A percentile compares a stretch with the other conserved stretches of the same genome.
phyloP scores from a whole-genome alignment of 2,797 vertebrate species.

The Clarias pachynema region DNA sequence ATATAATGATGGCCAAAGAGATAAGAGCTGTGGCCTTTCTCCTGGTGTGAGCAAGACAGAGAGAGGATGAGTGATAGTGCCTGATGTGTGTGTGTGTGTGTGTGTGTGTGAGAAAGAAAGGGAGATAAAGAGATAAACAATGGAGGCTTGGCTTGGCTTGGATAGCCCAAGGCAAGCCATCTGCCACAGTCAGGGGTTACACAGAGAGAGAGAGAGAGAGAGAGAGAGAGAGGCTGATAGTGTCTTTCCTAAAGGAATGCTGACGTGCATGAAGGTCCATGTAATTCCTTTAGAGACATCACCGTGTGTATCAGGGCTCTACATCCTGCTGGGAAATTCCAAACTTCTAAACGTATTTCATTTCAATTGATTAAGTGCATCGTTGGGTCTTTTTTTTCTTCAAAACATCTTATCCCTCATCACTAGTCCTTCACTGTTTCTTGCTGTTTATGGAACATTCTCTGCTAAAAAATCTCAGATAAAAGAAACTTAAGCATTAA shows the following conservation, averaged over 20 bases:
- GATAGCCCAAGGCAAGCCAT: constrained; percentile 76
- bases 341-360: neutral
- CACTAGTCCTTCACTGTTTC: constrained; percentile 17
- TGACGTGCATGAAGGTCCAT: constrained; percentile 70
- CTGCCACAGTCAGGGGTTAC: constrained; percentile 67
- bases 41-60: constrained; percentile 35
- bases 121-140: constrained; percentile 70
- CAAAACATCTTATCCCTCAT: neutral
- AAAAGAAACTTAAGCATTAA: constrained; percentile 52
- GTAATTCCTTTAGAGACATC: constrained; percentile 73
- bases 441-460: constrained; percentile 21
- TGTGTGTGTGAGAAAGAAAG: neutral
- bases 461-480: constrained; percentile 43
- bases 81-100: constrained; percentile 33
- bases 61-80: constrained; percentile 55
- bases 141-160: constrained; percentile 73
- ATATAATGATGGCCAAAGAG: constrained; percentile 24
- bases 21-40: constrained; percentile 38
- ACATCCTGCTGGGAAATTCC: neutral
- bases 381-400: neutral
- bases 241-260: constrained; percentile 80
- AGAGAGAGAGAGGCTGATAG: constrained; percentile 68
- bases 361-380: neutral
- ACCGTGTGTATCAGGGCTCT: constrained; percentile 63
- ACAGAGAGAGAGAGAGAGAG: too few species aligned